Conservation (phyloP, 2,888 invertebrate species). For the Cosmia pyralina region DNA sequence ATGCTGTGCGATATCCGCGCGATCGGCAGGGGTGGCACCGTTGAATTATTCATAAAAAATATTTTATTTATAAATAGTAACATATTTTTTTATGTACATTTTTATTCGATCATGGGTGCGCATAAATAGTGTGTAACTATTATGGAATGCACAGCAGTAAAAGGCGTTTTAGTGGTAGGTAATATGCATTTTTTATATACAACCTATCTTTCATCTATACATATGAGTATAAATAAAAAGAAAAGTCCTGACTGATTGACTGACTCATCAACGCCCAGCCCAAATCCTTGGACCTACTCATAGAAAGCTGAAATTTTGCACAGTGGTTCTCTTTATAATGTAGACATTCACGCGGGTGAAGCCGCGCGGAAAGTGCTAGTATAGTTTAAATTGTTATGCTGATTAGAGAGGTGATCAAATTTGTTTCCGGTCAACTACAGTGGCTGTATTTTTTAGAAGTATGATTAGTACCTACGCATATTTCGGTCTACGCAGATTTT, state of each 20-base stretch:
- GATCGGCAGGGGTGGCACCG: constrained; percentile 64
- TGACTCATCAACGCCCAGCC: no score
- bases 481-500: neutral
- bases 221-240: no score
- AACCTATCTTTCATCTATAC: no score
- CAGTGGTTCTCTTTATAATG: no score
- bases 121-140: constrained; percentile 16
- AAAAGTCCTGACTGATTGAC: neutral
- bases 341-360: no score
- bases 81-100: constrained; percentile 32
- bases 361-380: no score
- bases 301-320: no score
- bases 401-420: constrained; percentile 10
- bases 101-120: constrained; percentile 39
- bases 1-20: constrained; percentile 71
- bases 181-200: constrained; percentile 22
- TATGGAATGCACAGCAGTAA: neutral
- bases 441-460: neutral
- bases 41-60: constrained; percentile 40
- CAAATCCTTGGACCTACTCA: no score
- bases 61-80: constrained; percentile 23
- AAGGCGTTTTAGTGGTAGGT: neutral
- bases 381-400: constrained; percentile 25
- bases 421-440: no score
- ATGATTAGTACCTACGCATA: neutral